Evolutionary conservation across 2,797 vertebrate species (phyloP).

Genomic region (Echeneis naucrates): DNA sequence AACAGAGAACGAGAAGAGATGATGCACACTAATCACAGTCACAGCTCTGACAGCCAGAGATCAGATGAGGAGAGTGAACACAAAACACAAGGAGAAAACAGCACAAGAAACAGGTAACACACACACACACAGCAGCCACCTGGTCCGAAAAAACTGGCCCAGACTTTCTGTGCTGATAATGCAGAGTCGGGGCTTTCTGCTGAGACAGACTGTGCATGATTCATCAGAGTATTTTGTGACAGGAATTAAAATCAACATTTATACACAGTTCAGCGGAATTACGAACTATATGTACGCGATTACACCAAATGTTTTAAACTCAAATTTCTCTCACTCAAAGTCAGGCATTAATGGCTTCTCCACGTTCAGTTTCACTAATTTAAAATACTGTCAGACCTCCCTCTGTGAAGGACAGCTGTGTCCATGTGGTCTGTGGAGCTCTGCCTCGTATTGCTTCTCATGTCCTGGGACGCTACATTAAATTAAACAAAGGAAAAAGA

Average conservation of each 20-base stretch:
- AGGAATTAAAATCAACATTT: neutral
- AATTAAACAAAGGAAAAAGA: constrained; percentile 47
- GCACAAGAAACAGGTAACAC: constrained; percentile 77
- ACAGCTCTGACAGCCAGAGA: constrained; percentile 90
- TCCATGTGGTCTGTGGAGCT: constrained; percentile 47
- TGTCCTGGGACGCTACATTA: constrained; percentile 34
- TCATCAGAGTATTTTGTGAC: neutral
- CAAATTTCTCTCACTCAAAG: constrained; percentile 13
- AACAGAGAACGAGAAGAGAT: constrained; percentile 90
- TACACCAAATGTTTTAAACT: constrained; percentile 11
- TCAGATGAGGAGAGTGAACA: constrained; percentile 94
- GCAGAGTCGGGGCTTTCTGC: neutral
- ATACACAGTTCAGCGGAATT: neutral
- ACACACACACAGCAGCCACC: neutral
- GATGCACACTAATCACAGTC: constrained; percentile 77
- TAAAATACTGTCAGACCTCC: constrained; percentile 51
- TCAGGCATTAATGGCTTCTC: constrained; percentile 20
- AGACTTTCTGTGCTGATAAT: neutral
- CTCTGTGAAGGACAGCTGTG: constrained; percentile 62
- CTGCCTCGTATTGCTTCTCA: constrained; percentile 54
- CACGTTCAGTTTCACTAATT: constrained; percentile 31
- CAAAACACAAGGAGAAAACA: constrained; percentile 85
- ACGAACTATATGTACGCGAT: too few relatives aligned
- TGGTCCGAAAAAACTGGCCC: neutral
- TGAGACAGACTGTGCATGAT: neutral